Conservation (phyloP, 2,113 vertebrate species). For the Ahaetulla prasina region DNA sequence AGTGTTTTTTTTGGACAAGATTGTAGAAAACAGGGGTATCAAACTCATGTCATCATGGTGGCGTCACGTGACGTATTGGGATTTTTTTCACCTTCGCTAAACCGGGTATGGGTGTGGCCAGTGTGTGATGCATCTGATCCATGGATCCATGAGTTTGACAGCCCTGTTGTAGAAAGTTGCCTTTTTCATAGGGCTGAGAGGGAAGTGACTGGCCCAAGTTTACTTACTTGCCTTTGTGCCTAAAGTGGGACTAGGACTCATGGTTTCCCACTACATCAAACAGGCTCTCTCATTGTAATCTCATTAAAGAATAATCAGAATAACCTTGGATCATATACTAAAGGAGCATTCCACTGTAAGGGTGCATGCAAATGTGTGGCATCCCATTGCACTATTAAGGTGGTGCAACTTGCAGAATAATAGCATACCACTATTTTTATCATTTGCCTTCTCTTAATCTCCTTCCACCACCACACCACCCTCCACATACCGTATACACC, state of each 20-base stretch:
- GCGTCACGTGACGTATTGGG: too few species aligned
- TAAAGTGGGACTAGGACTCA: not conserved
- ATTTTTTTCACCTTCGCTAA: too few species aligned
- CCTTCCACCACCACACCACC: not conserved
- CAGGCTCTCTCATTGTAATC: not conserved
- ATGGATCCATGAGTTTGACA: too few species aligned
- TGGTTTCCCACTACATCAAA: not conserved
- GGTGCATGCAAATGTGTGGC: not conserved
- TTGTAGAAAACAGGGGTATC: not conserved
- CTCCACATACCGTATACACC: not conserved
- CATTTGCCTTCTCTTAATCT: not conserved
- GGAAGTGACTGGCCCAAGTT: not conserved
- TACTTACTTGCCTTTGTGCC: not conserved
- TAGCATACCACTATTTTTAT: not conserved
- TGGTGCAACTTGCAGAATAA: not conserved
- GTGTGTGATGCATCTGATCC: too few species aligned
- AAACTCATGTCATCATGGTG: too few species aligned
- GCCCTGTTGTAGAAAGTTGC: not conserved
- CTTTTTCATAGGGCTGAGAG: not conserved
- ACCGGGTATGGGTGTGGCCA: too few species aligned
- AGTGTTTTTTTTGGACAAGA: not conserved
- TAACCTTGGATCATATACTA: not conserved
- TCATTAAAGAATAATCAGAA: not conserved
- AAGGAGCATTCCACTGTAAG: not conserved
- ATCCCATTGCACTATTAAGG: not conserved